phyloP scores from a whole-genome alignment of 2,888 invertebrate genomes.

The Choreutis nemorana region DNA sequence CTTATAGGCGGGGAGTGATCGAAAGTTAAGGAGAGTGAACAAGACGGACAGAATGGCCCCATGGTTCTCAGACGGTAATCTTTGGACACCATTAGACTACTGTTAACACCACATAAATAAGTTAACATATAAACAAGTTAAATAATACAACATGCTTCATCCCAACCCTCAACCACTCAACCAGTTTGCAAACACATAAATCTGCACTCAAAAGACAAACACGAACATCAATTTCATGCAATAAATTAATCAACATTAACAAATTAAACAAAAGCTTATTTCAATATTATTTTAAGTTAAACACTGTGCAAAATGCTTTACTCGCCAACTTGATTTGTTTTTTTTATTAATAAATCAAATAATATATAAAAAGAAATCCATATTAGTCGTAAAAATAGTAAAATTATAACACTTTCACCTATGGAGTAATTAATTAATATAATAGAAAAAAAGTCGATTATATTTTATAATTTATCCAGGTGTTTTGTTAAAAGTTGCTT shows the following conservation, averaged over 20 bases:
- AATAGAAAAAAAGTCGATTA: no score
- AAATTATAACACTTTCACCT: no score
- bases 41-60: slow-evolving; percentile 5
- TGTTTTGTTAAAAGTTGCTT: no score
- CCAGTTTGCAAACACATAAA: slow-evolving; percentile 21
- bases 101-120: slow-evolving; percentile 2
- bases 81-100: slow-evolving; percentile 3
- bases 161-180: slow-evolving; percentile 15
- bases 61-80: slow-evolving; percentile 6
- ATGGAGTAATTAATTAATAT: no score
- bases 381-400: no score
- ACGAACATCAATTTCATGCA: slow-evolving; percentile 35
- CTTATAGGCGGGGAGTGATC: slow-evolving; percentile 40
- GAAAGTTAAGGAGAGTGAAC: slow-evolving; percentile 19
- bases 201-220: no score
- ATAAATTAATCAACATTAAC: slow-evolving; percentile 42
- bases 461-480: no score
- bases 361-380: no score
- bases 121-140: slow-evolving; percentile 1
- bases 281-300: no score
- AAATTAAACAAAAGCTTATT: slow-evolving; percentile 22
- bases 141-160: slow-evolving; percentile 17
- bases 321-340: no score
- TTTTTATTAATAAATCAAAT: no score
- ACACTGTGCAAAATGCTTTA: no score